A percentile compares a stretch with the other conserved stretches of the same genome.
Evolutionary conservation across 2,797 vertebrate genomes (phyloP).

Genomic region (Gymnopithys bicolor): DNA sequence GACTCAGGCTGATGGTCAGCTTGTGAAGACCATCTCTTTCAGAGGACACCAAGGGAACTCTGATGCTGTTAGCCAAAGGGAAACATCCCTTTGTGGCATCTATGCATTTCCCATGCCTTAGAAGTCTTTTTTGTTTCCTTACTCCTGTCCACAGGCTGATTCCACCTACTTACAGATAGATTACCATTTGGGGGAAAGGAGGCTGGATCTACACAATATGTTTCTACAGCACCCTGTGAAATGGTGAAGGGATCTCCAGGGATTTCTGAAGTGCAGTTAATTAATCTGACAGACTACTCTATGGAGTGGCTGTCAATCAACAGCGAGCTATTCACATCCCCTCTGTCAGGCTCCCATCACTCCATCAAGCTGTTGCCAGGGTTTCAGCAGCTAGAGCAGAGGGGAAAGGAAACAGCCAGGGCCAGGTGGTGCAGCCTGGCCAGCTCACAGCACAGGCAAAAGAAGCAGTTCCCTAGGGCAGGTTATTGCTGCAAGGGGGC

Average conservation of each 20-base stretch:
- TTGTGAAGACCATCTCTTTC: not conserved
- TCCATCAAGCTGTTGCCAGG: not conserved
- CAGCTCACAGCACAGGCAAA: not conserved
- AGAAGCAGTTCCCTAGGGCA: not conserved
- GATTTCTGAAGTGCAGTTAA: slow-evolving; percentile 31
- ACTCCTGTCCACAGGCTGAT: not conserved
- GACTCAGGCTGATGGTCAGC: not conserved
- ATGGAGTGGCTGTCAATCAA: slow-evolving; percentile 17
- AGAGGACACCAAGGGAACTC: not conserved
- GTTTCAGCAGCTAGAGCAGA: not conserved
- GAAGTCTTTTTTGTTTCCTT: not conserved
- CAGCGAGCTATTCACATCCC: not conserved
- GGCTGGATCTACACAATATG: not conserved
- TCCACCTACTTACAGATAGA: not conserved
- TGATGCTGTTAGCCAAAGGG: not conserved
- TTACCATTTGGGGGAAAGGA: not conserved
- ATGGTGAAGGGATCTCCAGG: slow-evolving; percentile 21
- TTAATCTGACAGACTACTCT: slow-evolving; percentile 1
- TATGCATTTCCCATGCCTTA: not conserved
- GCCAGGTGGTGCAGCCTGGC: not conserved
- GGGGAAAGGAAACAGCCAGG: not conserved
- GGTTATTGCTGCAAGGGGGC: not conserved
- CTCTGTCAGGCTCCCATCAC: slow-evolving; percentile 23
- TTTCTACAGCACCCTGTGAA: not conserved
- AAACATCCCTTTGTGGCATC: not conserved